These are phyloP conservation scores for Ganaspis sp. DNA, from an alignment of 1,140 invertebrate genomes.

Conservation along the genomic window DNA sequence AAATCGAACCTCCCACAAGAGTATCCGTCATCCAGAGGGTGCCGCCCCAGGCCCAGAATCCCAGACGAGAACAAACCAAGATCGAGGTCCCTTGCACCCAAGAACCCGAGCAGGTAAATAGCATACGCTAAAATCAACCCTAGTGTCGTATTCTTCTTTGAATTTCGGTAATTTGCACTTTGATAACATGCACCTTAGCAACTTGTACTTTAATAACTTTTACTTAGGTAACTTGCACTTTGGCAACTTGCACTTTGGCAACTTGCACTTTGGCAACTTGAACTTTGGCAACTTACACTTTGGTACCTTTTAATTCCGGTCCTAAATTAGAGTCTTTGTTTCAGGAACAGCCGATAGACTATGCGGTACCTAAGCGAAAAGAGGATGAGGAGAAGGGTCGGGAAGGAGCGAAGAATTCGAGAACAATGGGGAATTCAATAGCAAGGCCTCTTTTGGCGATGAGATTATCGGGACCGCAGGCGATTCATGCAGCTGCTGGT, in stretches of 20 bases:
- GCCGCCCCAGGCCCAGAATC: slow-evolving; percentile 78
- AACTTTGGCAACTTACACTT: no score
- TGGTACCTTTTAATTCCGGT: no score
- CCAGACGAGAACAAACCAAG: slow-evolving; percentile 66
- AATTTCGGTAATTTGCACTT: no score
- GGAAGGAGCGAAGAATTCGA: slow-evolving; percentile 78
- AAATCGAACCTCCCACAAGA: slow-evolving; percentile 74
- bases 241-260: no score
- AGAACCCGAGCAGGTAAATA: slow-evolving; percentile 74
- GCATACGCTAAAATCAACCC: not conserved
- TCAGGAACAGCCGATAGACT: slow-evolving; percentile 91
- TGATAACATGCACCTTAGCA: no score
- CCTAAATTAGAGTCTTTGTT: slow-evolving; percentile 20
- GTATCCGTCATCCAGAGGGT: slow-evolving; percentile 90
- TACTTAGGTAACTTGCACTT: no score
- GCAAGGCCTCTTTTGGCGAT: slow-evolving; percentile 70
- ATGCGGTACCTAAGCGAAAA: slow-evolving; percentile 88
- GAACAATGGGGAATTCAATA: slow-evolving; percentile 75
- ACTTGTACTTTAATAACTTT: no score
- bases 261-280: no score
- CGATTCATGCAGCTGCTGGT: slow-evolving; percentile 82
- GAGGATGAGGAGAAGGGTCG: slow-evolving; percentile 81
- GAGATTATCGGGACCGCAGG: slow-evolving; percentile 66
- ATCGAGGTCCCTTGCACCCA: slow-evolving; percentile 68
- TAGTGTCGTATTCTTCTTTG: no score